A percentile compares a stretch with the other conserved stretches of the same genome.
phyloP scores from a whole-genome alignment of 1,140 invertebrate species.

The Zaprionus kolodkinae region DNA sequence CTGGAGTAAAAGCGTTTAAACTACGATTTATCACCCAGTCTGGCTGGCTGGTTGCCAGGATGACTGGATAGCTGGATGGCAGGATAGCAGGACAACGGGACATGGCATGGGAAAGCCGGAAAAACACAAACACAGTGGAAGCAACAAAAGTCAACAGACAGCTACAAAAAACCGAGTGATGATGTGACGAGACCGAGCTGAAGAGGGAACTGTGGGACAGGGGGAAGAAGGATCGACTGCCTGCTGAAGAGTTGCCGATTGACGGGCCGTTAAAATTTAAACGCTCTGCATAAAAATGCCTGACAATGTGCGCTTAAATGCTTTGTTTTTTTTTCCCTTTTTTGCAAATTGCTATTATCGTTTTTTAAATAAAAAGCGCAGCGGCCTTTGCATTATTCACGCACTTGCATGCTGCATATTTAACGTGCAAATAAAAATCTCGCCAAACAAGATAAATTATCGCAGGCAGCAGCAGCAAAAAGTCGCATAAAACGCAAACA shows the following conservation, averaged over 20 bases:
- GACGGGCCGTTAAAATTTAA: constrained; percentile 70
- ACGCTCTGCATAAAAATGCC: constrained; percentile 68
- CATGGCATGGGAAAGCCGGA: constrained; percentile 1
- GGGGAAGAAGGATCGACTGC: constrained; percentile 3
- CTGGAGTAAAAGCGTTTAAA: constrained; percentile 77
- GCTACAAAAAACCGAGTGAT: constrained; percentile 56
- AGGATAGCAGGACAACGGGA: constrained; percentile 8
- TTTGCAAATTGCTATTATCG: constrained; percentile 79
- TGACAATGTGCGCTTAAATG: constrained; percentile 39
- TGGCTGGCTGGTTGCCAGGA: constrained; percentile 38
- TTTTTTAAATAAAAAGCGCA: constrained; percentile 78
- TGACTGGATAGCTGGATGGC: constrained; percentile 16
- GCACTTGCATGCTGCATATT: constrained; percentile 75
- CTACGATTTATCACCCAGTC: constrained; percentile 74
- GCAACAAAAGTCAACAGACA: constrained; percentile 48
- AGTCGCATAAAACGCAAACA: constrained; percentile 45
- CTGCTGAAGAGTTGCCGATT: constrained; percentile 46
- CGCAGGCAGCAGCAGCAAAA: constrained; percentile 52
- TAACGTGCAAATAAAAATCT: constrained; percentile 78
- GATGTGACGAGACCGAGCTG: constrained; percentile 67
- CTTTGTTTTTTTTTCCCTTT: constrained; percentile 33
- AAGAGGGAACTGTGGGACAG: neutral
- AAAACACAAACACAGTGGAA: constrained; percentile 20
- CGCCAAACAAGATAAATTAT: constrained; percentile 82
- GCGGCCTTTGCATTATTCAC: constrained; percentile 71